A percentile compares a stretch with the other conserved stretches of the same genome.
phyloP scores from a whole-genome alignment of 2,888 invertebrate species.

The Oscheius sp. region DNA sequence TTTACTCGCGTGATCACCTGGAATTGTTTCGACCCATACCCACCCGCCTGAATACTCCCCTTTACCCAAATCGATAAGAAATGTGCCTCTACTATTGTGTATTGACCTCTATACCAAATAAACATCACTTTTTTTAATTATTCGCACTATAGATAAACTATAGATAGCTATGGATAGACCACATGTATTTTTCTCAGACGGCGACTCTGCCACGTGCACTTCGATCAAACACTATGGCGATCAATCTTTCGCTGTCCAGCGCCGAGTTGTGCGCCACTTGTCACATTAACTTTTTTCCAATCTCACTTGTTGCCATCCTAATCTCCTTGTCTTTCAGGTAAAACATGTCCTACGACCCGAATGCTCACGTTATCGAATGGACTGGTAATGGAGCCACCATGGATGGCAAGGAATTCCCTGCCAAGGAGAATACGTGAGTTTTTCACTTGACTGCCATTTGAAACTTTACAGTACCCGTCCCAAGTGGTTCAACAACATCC shows the following conservation, averaged over 20 bases:
- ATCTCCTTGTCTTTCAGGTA: conserved; percentile 2
- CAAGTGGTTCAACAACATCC: conserved; percentile 46
- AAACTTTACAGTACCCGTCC: background rate
- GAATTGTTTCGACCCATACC: too few species aligned
- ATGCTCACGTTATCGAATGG: conserved; percentile 19
- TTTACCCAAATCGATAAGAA: too few species aligned
- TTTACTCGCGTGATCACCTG: too few species aligned
- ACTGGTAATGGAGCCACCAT: conserved; percentile 5
- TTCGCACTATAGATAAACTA: too few species aligned
- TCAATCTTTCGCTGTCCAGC: conserved; percentile 11
- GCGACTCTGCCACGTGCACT: conserved; percentile 20
- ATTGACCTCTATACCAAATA: too few species aligned
- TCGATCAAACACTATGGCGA: conserved; percentile 30
- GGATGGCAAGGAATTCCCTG: conserved; percentile 5
- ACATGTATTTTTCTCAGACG: too few species aligned
- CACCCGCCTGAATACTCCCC: too few species aligned
- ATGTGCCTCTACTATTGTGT: too few species aligned
- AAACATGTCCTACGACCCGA: conserved; percentile 27
- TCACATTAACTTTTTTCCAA: background rate
- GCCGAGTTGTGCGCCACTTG: conserved; percentile 16
- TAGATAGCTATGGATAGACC: too few species aligned
- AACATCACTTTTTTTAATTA: too few species aligned
- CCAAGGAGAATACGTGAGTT: conserved; percentile 17
- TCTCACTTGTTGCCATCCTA: conserved; percentile 6
- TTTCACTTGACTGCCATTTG: background rate